Base-by-base conservation (phyloP, 2,888 invertebrate species). In the Philhelius pedissequus region DNA sequence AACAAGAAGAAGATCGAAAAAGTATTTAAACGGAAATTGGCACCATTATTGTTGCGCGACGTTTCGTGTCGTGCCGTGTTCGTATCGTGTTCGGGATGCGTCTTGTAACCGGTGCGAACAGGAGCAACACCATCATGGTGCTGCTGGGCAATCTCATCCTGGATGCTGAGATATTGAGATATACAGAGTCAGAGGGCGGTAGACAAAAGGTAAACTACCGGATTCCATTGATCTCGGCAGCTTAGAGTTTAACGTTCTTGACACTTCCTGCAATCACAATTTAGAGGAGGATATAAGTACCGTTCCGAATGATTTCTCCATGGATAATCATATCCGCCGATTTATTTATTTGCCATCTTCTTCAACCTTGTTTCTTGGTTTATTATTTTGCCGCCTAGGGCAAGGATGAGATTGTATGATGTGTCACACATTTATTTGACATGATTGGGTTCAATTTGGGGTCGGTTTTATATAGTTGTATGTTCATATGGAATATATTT, bases 11-110 rank as follows among this genome's bases (percentile, higher is more conserved):
- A 73, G 75, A 80, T 79, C 76, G 83, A 84, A 86, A 62, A 81
- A 81, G 81, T 86, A 86, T 81, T 86, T 81, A 86, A 81, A 81
- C 86, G 86, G 86, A 86, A 86, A 86, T 86, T 86, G 86, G 86
- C 86, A 86, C 86, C 81, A 86, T 86, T 86, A 86, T 80, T 81
- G 81, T 81, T 81, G 86, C 77, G 81, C 79, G 77, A 76, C 81
- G 86, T 86, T 76, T 86, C 70, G 73, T 73, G 70, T 77, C 78
- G 73, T 81, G 40, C 40, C 68, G 58, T 50, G 68, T 77, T 62
- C 62, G 77, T 74, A 54, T 80, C 52, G 50, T 38, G 75, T 70
- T 69, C 80, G 25, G 22, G 43, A 32, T 64, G 45, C 64, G 64
- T 64, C 64, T 74, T 83, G 80, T 79, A 75, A 71, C 80, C 80